Evolutionary conservation across 2,888 invertebrate species (phyloP).

Genomic region (Eristalis pertinax): DNA sequence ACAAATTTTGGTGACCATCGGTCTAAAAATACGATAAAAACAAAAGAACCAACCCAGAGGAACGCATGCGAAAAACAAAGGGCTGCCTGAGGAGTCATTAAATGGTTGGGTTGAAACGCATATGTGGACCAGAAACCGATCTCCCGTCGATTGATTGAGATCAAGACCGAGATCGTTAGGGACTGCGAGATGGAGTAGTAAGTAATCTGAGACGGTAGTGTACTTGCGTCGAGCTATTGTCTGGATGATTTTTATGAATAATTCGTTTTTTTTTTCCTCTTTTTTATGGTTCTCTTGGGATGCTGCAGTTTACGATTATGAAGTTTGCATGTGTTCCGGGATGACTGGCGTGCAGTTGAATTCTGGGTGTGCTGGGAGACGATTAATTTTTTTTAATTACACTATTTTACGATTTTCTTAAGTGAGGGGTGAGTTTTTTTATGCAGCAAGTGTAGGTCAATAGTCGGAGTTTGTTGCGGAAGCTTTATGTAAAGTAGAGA

Average conservation of each 20-base stretch:
- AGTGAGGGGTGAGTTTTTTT: not conserved
- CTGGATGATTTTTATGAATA: slow-evolving; percentile 40
- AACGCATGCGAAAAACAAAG: slow-evolving; percentile 66
- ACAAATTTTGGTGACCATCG: slow-evolving; percentile 43
- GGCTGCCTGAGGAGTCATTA: slow-evolving; percentile 49
- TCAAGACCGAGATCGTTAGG: slow-evolving; percentile 48
- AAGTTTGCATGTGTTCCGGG: slow-evolving; percentile 16
- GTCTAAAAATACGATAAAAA: slow-evolving; percentile 59
- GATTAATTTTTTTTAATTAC: slow-evolving; percentile 5
- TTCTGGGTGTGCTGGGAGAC: not conserved
- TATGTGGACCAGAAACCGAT: slow-evolving; percentile 67
- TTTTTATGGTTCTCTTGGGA: slow-evolving; percentile 32
- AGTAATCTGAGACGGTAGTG: slow-evolving; percentile 58
- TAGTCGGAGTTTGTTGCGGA: not conserved
- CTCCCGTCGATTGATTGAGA: slow-evolving; percentile 67
- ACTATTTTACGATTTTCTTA: slow-evolving; percentile 5
- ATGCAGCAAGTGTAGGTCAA: slow-evolving; percentile 12
- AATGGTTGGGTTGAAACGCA: slow-evolving; percentile 49
- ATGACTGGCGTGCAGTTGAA: not conserved
- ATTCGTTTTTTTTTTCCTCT: slow-evolving; percentile 17
- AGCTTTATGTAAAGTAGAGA: not conserved
- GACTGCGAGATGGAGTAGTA: slow-evolving; percentile 41
- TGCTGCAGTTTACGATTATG: slow-evolving; percentile 6
- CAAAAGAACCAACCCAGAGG: slow-evolving; percentile 33
- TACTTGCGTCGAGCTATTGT: slow-evolving; percentile 52